Percentiles rank a stretch among this genome's conserved stretches.
These are phyloP conservation scores for Metallyticus violacea DNA, from an alignment of 2,888 invertebrate genomes.

Conservation along the genomic window DNA sequence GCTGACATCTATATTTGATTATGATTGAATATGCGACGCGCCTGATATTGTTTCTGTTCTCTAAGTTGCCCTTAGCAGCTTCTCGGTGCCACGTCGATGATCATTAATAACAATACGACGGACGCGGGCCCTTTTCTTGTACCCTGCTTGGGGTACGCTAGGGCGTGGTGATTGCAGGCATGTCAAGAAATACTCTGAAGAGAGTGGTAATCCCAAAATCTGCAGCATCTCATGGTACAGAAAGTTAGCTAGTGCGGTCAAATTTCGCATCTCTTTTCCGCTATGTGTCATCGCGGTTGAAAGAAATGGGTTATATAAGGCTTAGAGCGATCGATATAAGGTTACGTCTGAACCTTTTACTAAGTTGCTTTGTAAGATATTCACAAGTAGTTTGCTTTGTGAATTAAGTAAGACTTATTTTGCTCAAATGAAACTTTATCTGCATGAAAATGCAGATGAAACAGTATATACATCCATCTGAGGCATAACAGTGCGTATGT, in stretches of 20 bases:
- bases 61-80: slow-evolving; percentile 12
- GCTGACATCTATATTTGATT: slow-evolving; percentile 21
- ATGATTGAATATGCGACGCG: slow-evolving; percentile 26
- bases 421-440: too few species aligned
- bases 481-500: too few species aligned
- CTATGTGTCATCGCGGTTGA: neutral
- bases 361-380: too few species aligned
- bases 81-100: slow-evolving; percentile 13
- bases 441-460: too few species aligned
- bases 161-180: neutral
- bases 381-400: too few species aligned
- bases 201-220: neutral
- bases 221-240: neutral
- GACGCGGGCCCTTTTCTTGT: neutral
- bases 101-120: slow-evolving; percentile 21
- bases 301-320: neutral
- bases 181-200: neutral
- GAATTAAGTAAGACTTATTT: too few species aligned
- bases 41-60: slow-evolving; percentile 12
- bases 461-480: too few species aligned
- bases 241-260: neutral
- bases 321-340: neutral
- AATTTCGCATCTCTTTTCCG: neutral
- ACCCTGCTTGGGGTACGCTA: too few species aligned
- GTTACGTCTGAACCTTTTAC: too few species aligned